These are phyloP conservation scores for Melanotaenia nigrans DNA, from an alignment of 2,797 vertebrate species.

Conservation along the genomic window DNA sequence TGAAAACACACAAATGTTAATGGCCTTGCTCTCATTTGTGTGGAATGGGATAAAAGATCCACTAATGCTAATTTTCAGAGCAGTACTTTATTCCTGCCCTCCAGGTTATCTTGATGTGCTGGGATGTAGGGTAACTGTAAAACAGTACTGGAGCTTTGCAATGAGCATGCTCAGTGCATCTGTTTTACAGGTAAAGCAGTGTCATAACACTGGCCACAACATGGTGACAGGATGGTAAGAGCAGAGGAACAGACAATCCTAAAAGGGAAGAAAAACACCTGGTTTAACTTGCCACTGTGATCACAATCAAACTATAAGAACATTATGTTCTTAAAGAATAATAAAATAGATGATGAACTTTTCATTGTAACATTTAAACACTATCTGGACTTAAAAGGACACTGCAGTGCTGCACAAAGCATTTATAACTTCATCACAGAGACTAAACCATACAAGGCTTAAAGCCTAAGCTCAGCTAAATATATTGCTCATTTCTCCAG, in stretches of 20 bases:
- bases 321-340: not conserved
- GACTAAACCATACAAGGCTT: slow-evolving; percentile 42
- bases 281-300: not conserved
- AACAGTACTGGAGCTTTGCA: slow-evolving; percentile 45
- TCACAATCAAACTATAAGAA: not conserved
- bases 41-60: slow-evolving; percentile 93
- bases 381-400: slow-evolving; percentile 11
- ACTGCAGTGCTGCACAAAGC: not conserved
- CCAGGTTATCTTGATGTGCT: slow-evolving; percentile 91
- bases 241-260: too few relatives aligned
- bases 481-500: slow-evolving; percentile 70
- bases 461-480: slow-evolving; percentile 58
- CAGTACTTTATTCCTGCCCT: slow-evolving; percentile 92
- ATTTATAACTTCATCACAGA: slow-evolving; percentile 28
- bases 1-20: slow-evolving; percentile 99
- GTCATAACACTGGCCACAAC: slow-evolving; percentile 8
- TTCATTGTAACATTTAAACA: slow-evolving; percentile 5
- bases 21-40: slow-evolving; percentile 97
- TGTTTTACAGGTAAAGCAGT: slow-evolving; percentile 40
- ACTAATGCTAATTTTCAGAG: slow-evolving; percentile 94
- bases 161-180: slow-evolving; percentile 21
- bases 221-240: not conserved
- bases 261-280: too few relatives aligned
- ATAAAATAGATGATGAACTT: slow-evolving; percentile 2
- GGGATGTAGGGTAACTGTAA: slow-evolving; percentile 56